Evolutionary conservation across 2,888 invertebrate genomes (phyloP).

Genomic region (Antitype chi): DNA sequence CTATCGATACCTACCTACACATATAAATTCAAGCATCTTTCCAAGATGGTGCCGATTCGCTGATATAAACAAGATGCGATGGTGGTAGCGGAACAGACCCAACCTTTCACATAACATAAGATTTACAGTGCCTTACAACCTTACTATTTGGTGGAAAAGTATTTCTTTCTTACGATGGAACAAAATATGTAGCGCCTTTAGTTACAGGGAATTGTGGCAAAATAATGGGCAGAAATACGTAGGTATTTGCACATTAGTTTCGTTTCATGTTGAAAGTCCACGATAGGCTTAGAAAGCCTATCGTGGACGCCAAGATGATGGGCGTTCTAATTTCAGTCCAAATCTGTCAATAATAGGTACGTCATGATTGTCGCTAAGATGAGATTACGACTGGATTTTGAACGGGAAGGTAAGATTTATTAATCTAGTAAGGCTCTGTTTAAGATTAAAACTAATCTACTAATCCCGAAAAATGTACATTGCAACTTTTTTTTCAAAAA

Average conservation of each 20-base stretch:
- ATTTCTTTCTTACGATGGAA: constrained; percentile 34
- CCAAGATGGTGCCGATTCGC: constrained; percentile 22
- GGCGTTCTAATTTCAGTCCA: no score
- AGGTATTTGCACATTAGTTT: not conserved
- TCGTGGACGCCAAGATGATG: not conserved
- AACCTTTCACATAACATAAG: constrained; percentile 55
- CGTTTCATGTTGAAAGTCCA: no score
- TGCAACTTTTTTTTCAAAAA: not conserved
- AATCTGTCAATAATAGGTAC: no score
- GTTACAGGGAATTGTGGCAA: constrained; percentile 4
- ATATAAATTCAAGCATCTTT: not conserved
- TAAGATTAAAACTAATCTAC: no score
- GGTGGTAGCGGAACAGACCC: constrained; percentile 20
- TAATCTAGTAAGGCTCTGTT: no score
- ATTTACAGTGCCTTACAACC: constrained; percentile 37
- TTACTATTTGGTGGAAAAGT: constrained; percentile 16
- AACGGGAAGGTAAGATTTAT: no score
- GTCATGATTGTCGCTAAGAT: no score
- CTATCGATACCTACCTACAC: not conserved
- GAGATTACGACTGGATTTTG: no score
- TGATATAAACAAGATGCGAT: constrained; percentile 36
- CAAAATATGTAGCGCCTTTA: not conserved
- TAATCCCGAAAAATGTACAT: no score
- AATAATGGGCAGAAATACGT: constrained; percentile 22
- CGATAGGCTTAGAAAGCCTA: no score